A percentile compares a stretch with the other conserved stretches of the same genome.
phyloP scores from a whole-genome alignment of 1,140 invertebrate species.

The Drosophila repletoides region DNA sequence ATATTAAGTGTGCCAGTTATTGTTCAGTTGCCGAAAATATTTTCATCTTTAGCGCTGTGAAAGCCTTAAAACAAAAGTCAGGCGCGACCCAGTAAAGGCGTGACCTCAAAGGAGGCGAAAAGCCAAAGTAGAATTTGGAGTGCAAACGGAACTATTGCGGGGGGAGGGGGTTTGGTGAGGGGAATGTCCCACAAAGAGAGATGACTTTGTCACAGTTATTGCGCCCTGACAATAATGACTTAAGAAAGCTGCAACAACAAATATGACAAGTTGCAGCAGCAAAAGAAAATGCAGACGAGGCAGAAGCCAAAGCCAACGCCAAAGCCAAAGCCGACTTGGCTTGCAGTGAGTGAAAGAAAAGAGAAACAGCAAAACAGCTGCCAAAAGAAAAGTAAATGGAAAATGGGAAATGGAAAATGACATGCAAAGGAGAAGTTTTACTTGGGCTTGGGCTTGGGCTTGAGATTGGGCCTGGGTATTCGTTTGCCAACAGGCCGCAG shows the following conservation, averaged over 20 bases:
- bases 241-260: constrained; percentile 46
- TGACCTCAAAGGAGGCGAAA: constrained; percentile 6
- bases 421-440: constrained; percentile 50
- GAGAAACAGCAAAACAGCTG: constrained; percentile 49
- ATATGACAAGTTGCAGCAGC: constrained; percentile 11
- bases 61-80: constrained; percentile 53
- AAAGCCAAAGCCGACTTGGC: constrained; percentile 59
- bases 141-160: constrained; percentile 31
- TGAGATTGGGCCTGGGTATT: background rate
- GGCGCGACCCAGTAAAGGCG: constrained; percentile 22
- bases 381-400: constrained; percentile 53
- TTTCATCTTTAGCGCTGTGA: constrained; percentile 27
- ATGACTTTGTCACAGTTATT: constrained; percentile 72
- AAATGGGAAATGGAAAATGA: constrained; percentile 62
- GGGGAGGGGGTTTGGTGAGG: no score
- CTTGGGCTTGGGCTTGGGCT: background rate
- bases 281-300: constrained; percentile 4
- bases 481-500: constrained; percentile 36
- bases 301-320: constrained; percentile 30
- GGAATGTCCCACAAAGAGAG: constrained; percentile 44
- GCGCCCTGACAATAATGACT: constrained; percentile 67
- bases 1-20: no score
- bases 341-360: constrained; percentile 23
- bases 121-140: background rate
- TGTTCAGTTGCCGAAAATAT: constrained; percentile 7